Evolutionary conservation across 1,140 invertebrate species (phyloP), one percentile per base, ranked within the genome.

Genomic region (Nephila pilipes): DNA sequence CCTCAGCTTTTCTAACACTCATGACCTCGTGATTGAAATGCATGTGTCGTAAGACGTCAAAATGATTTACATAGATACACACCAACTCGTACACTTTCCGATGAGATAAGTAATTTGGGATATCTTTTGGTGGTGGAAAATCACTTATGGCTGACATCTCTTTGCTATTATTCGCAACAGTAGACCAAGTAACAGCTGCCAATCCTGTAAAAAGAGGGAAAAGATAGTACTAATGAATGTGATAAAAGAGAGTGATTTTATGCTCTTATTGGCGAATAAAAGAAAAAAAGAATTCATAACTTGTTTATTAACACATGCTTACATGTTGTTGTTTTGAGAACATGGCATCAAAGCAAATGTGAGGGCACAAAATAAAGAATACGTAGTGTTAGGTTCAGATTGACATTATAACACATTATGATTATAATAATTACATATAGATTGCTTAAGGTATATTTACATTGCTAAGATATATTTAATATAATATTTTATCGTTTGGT

Each of bases 111-210:
- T 95, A 96, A 16, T 94, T 94, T 6, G 95, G 95, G 32, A 93
- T 94, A 12, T 95, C 94, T 54, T 90, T 88, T 0, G 95, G 94
- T 14, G 95, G 95, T 1, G 95, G 95, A 89, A 95, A 96, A 94
- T 96, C 95, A 88, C 95, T 95, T 94, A 94, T 95, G 0, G 94
- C 94, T 94, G 95, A 95, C 94, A 95, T 95, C 93, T 95, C 95
- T 94, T 96, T 96, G 89, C 95, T 95, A 1, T 95, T 95, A 94
- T 96, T 96, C 29, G 95, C 95, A 2, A 95, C 94, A 0, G 94
- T 95, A 2, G 94, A 93, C 25, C 63, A 85, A 79, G 94, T 94
- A 0, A 95, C 95, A 5, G 95, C 95, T 0, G 95, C 95, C 38
- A 94, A 32, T 36, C 94, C 93, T 93, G 69, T 46, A 46, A 46